Conservation (phyloP, 1,140 invertebrate genomes). For the Drosophila chauvacae region DNA sequence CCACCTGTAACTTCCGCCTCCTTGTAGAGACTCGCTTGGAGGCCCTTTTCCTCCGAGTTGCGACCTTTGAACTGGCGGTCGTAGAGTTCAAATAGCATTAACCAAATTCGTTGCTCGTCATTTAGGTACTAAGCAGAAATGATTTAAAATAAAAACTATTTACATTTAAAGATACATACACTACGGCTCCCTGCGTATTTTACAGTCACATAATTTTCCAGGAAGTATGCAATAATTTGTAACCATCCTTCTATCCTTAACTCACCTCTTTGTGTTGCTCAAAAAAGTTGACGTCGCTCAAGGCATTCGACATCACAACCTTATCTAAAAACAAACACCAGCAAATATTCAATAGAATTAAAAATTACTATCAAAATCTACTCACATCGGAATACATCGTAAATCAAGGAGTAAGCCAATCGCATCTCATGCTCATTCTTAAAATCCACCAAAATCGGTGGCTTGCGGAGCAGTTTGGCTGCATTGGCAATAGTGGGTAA, state of each 20-base stretch:
- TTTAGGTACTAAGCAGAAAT: conserved; percentile 52
- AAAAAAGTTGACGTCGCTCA: conserved; percentile 89
- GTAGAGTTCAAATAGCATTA: conserved; percentile 88
- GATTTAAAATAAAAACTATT: neutral
- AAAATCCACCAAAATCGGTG: conserved; percentile 86
- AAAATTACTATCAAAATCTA: conserved; percentile 86
- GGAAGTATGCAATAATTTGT: neutral
- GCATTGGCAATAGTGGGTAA: conserved; percentile 87
- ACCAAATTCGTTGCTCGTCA: conserved; percentile 86
- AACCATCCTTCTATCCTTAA: neutral
- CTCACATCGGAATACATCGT: conserved; percentile 92
- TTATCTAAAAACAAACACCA: conserved; percentile 86
- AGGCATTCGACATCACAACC: conserved; percentile 88
- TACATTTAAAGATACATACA: neutral
- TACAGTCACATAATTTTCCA: neutral
- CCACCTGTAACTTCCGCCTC: conserved; percentile 84
- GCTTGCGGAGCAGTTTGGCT: conserved; percentile 86
- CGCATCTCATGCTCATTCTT: conserved; percentile 91
- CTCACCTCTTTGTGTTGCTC: conserved; percentile 86
- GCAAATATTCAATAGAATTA: conserved; percentile 54
- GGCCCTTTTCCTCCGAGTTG: conserved; percentile 72
- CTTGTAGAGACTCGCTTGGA: conserved; percentile 84
- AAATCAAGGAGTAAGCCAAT: conserved; percentile 90
- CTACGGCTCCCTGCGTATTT: too few relatives aligned
- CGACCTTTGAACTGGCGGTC: conserved; percentile 86